Conservation (phyloP, 2,113 vertebrate species). For the Spea multiplicata region DNA sequence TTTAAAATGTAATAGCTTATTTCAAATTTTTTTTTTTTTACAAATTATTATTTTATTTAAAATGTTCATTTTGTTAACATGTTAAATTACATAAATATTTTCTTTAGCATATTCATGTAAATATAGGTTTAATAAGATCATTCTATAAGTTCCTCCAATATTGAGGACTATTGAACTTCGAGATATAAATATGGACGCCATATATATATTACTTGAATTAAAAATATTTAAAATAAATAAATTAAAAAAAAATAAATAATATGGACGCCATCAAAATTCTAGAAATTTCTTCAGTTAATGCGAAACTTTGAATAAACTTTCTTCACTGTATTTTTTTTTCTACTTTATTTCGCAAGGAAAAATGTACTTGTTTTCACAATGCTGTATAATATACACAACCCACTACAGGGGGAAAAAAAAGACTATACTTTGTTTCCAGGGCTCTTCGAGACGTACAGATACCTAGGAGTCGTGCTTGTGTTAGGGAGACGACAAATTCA, state of each 20-base stretch:
- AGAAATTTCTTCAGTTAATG: slow-evolving; percentile 25
- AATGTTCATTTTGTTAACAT: too few species aligned
- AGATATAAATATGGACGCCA: not conserved
- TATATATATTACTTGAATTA: too few species aligned
- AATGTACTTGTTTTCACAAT: slow-evolving; percentile 23
- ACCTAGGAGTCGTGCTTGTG: slow-evolving; percentile 34
- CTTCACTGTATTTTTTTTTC: slow-evolving; percentile 18
- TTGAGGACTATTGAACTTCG: too few species aligned
- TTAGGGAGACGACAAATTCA: slow-evolving; percentile 35
- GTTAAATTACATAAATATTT: too few species aligned
- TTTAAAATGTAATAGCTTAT: too few species aligned
- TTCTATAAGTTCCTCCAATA: too few species aligned
- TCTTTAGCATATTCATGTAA: too few species aligned
- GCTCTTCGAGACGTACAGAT: slow-evolving; percentile 35
- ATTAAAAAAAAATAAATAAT: too few species aligned
- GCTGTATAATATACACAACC: slow-evolving; percentile 32
- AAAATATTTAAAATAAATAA: too few species aligned
- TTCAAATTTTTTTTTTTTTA: too few species aligned
- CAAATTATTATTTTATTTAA: too few species aligned
- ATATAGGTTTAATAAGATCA: too few species aligned
- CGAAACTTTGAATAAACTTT: slow-evolving; percentile 29
- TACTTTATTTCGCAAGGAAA: slow-evolving; percentile 22
- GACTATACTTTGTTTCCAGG: slow-evolving; percentile 34
- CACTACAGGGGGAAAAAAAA: slow-evolving; percentile 18
- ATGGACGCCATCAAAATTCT: slow-evolving; percentile 2